Evolutionary conservation across 1,140 invertebrate genomes (phyloP).

Genomic region (Coelopa frigida): DNA sequence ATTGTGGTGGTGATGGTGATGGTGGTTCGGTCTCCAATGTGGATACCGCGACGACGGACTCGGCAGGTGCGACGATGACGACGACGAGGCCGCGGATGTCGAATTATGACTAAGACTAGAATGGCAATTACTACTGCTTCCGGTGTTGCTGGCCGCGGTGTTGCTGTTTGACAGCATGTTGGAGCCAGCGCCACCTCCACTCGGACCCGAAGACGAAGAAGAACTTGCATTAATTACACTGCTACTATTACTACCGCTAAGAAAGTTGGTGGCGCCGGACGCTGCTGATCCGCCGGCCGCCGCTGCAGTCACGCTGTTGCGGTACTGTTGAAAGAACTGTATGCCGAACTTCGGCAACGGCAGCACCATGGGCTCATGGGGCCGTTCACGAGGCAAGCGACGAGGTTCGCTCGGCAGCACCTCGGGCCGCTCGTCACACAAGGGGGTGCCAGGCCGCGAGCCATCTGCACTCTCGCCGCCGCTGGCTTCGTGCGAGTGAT

Average conservation of each 20-base stretch:
- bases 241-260: neutral
- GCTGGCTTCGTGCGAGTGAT: conserved; percentile 42
- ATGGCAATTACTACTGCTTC: conserved; percentile 19
- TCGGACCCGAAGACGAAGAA: conserved; percentile 16
- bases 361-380: conserved; percentile 65
- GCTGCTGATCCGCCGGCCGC: conserved; percentile 22
- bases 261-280: conserved; percentile 10
- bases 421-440: conserved; percentile 76
- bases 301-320: conserved; percentile 41
- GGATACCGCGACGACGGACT: conserved; percentile 32
- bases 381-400: conserved; percentile 58
- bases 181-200: neutral
- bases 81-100: conserved; percentile 11
- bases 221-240: conserved; percentile 8
- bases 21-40: conserved; percentile 36
- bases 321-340: conserved; percentile 53
- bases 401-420: conserved; percentile 65
- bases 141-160: conserved; percentile 1
- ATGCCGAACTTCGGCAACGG: conserved; percentile 79
- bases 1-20: conserved; percentile 21
- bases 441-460: conserved; percentile 71
- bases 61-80: conserved; percentile 17
- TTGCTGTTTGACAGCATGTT: conserved; percentile 15
- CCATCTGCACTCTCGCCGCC: conserved; percentile 47
- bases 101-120: conserved; percentile 37